Evolutionary conservation across 2,797 vertebrate species (phyloP).

Genomic region (Podarcis siculus): DNA sequence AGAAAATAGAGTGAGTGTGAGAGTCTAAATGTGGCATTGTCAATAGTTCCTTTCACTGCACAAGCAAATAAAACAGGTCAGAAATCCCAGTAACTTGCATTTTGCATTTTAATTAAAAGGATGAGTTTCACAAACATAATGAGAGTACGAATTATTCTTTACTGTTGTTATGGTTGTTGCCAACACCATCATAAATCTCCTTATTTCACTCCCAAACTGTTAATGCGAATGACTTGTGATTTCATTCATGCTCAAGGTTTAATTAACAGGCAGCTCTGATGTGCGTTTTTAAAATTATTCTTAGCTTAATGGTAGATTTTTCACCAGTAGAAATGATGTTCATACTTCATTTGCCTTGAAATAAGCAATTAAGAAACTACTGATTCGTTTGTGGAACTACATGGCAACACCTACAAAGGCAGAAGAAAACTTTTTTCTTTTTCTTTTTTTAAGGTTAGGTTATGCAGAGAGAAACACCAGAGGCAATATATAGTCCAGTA

Average conservation of each 20-base stretch:
- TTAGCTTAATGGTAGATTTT: slow-evolving; percentile 3
- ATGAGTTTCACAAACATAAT: background rate
- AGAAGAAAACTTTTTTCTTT: background rate
- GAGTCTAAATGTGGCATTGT: background rate
- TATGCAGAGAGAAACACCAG: background rate
- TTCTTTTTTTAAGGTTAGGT: background rate
- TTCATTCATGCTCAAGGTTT: slow-evolving; percentile 6
- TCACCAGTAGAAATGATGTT: background rate
- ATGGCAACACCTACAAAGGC: background rate
- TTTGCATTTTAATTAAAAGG: background rate
- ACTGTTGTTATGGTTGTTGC: background rate
- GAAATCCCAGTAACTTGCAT: background rate
- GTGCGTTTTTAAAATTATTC: background rate
- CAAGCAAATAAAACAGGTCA: background rate
- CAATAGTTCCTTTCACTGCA: background rate
- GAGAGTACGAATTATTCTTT: background rate
- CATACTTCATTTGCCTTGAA: slow-evolving; percentile 3
- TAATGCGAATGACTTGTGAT: background rate
- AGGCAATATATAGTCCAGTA: background rate
- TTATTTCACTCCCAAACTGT: background rate
- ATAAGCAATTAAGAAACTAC: background rate
- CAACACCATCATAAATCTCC: background rate
- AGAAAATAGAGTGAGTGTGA: background rate
- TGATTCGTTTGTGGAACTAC: background rate
- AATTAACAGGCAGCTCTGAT: background rate